phyloP scores from a whole-genome alignment of 1,140 invertebrate species.

The Bombus waltoni region DNA sequence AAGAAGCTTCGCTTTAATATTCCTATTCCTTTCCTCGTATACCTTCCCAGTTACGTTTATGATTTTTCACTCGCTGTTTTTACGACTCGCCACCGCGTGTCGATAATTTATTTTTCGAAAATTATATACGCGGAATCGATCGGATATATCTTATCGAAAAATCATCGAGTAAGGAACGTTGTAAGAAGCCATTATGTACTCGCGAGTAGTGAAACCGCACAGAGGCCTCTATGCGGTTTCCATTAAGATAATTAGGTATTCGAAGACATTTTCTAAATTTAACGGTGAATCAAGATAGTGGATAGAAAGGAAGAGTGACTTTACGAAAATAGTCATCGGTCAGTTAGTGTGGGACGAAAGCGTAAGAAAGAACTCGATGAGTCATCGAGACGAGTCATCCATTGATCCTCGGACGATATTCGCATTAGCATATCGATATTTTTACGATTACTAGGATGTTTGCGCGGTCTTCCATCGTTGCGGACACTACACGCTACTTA shows the following conservation, averaged over 20 bases:
- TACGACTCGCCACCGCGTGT: too few relatives aligned
- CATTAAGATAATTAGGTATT: constrained; percentile 19
- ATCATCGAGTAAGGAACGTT: too few relatives aligned
- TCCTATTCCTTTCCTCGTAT: too few relatives aligned
- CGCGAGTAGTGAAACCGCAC: too few relatives aligned
- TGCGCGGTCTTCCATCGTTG: background rate
- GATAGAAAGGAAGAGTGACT: background rate
- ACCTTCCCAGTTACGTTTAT: too few relatives aligned
- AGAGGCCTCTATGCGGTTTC: background rate
- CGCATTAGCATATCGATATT: constrained; percentile 57
- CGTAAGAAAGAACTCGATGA: constrained; percentile 48
- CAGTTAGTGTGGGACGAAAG: constrained; percentile 45
- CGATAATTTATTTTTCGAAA: too few relatives aligned
- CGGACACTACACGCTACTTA: background rate
- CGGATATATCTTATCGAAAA: too few relatives aligned
- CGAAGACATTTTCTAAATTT: constrained; percentile 33
- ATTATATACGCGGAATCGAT: too few relatives aligned
- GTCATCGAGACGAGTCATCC: constrained; percentile 51
- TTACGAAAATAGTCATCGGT: constrained; percentile 35
- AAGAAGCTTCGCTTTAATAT: too few relatives aligned
- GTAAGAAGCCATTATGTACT: too few relatives aligned
- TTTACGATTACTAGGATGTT: background rate
- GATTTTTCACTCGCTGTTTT: too few relatives aligned
- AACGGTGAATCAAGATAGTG: background rate
- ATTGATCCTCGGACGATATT: constrained; percentile 52